These are phyloP conservation scores for Craseonycteris thonglongyai DNA, from an alignment of 2,113 vertebrate species.

Conservation along the genomic window DNA sequence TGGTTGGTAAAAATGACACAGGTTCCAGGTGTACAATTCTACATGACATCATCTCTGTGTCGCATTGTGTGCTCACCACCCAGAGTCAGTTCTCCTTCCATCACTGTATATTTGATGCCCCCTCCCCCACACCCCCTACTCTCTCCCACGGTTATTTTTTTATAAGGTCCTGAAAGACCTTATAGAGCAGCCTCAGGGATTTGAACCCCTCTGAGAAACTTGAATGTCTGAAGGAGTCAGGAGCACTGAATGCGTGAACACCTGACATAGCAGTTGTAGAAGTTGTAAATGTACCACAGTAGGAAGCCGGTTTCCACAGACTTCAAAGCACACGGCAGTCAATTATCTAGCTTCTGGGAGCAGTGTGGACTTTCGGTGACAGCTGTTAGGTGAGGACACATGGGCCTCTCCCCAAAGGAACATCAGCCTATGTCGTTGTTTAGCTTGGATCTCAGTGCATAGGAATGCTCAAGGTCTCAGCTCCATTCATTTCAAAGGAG, in stretches of 20 bases:
- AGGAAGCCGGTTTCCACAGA: slow-evolving; percentile 50
- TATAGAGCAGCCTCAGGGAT: neutral
- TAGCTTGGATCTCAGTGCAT: slow-evolving; percentile 32
- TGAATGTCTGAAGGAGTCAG: neutral
- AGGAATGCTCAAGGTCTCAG: slow-evolving; percentile 52
- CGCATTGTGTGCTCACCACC: no score
- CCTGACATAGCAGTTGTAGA: neutral
- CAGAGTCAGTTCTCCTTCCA: no score
- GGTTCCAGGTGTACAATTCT: no score
- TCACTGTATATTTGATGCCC: no score
- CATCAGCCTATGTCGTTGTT: slow-evolving; percentile 48
- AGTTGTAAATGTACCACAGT: slow-evolving; percentile 34
- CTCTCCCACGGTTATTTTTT: no score
- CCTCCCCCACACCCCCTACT: no score
- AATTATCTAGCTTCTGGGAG: slow-evolving; percentile 32
- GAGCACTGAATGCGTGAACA: neutral
- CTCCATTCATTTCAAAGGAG: slow-evolving; percentile 57
- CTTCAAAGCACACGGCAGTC: slow-evolving; percentile 51
- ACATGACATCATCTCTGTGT: no score
- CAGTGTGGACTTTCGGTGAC: neutral
- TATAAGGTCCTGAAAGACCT: slow-evolving; percentile 41
- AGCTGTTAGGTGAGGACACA: slow-evolving; percentile 46
- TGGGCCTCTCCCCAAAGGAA: neutral
- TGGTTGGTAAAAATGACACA: no score
- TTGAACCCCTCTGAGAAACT: slow-evolving; percentile 46